A percentile compares a stretch with the other conserved stretches of the same genome.
phyloP scores from a whole-genome alignment of 1,140 invertebrate genomes.

The Drosophila cardini region DNA sequence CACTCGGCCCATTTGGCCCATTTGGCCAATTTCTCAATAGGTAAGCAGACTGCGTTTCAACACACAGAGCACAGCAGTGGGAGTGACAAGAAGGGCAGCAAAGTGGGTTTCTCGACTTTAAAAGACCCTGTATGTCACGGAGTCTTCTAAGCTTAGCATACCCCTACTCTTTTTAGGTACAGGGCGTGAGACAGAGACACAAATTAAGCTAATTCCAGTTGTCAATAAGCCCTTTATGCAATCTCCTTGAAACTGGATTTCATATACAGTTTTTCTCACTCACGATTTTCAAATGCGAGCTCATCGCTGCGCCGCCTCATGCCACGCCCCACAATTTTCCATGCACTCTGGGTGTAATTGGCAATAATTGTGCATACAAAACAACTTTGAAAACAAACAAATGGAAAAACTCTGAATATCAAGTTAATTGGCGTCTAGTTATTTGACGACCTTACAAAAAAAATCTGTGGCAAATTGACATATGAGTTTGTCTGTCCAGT shows the following conservation, averaged over 20 bases:
- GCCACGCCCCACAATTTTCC: slow-evolving; percentile 51
- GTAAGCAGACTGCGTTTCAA: slow-evolving; percentile 13
- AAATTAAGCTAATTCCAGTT: slow-evolving; percentile 12
- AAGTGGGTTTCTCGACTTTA: not conserved
- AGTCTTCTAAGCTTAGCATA: no score
- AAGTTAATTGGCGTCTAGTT: slow-evolving; percentile 73
- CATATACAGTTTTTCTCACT: not conserved
- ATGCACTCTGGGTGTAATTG: slow-evolving; percentile 49
- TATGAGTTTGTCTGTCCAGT: slow-evolving; percentile 2
- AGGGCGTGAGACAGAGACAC: no score
- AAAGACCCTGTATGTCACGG: no score
- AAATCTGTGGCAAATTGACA: slow-evolving; percentile 50
- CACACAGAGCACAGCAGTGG: not conserved
- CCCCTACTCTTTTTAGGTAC: no score
- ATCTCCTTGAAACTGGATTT: not conserved
- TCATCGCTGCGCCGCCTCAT: slow-evolving; percentile 11
- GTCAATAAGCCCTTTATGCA: not conserved
- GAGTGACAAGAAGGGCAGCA: not conserved
- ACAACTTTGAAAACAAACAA: slow-evolving; percentile 6
- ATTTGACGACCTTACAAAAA: slow-evolving; percentile 68
- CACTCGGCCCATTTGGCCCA: slow-evolving; percentile 26
- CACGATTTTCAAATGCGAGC: slow-evolving; percentile 2
- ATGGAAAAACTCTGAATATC: slow-evolving; percentile 36
- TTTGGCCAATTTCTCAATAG: slow-evolving; percentile 43
- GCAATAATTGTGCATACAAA: slow-evolving; percentile 8